phyloP scores from a whole-genome alignment of 2,888 invertebrate species.

The Scaeva pyrastri region DNA sequence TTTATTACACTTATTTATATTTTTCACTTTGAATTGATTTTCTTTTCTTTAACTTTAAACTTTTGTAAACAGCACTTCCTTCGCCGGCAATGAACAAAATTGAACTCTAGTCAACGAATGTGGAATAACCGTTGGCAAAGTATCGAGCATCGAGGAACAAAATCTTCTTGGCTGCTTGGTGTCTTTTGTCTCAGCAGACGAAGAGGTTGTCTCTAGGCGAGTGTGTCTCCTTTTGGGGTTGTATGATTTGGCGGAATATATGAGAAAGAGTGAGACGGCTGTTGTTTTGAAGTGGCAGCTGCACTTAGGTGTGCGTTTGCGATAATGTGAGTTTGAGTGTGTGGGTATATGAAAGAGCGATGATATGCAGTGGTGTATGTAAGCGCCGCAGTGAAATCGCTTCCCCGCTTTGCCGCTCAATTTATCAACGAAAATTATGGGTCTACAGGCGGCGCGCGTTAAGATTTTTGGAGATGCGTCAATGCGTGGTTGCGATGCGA shows the following conservation, averaged over 20 bases:
- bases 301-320: conserved; percentile 20
- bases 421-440: conserved; percentile 11
- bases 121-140: conserved; percentile 59
- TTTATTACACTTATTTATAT: conserved; percentile 32
- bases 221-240: conserved; percentile 4
- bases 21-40: conserved; percentile 25
- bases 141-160: conserved; percentile 40
- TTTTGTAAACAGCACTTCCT: conserved; percentile 66
- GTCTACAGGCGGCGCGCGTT: conserved; percentile 15
- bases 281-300: conserved; percentile 46
- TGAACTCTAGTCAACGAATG: conserved; percentile 60
- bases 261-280: conserved; percentile 3
- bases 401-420: conserved; percentile 52
- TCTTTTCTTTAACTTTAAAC: conserved; percentile 23
- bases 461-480: not conserved
- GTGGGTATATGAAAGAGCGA: not conserved
- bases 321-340: not conserved
- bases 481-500: conserved; percentile 42
- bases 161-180: conserved; percentile 13
- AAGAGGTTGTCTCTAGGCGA: conserved; percentile 18
- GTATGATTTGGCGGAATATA: conserved; percentile 33
- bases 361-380: not conserved
- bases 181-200: conserved; percentile 14
- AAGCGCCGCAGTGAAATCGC: conserved; percentile 4
- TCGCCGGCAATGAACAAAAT: conserved; percentile 68